Percentiles rank a stretch among this genome's conserved stretches.
These are phyloP conservation scores for Calephelis nemesis DNA, from an alignment of 1,140 invertebrate genomes.

Conservation along the genomic window DNA sequence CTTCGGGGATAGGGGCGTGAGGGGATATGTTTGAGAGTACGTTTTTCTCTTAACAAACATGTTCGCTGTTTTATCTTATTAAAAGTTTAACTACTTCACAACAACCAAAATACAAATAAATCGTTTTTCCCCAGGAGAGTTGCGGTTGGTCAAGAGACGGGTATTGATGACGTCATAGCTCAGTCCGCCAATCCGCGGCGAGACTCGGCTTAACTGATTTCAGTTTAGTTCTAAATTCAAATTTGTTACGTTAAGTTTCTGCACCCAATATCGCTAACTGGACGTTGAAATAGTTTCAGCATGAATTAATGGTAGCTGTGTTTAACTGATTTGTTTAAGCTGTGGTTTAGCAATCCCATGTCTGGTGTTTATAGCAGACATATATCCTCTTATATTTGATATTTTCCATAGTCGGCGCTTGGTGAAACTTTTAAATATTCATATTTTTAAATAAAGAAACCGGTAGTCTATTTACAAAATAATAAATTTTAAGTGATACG, in stretches of 20 bases:
- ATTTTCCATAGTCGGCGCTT: too few relatives aligned
- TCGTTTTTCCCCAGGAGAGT: constrained; percentile 27
- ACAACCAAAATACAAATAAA: constrained; percentile 17
- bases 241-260: constrained; percentile 39
- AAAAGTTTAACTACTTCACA: background rate
- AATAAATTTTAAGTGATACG: too few relatives aligned
- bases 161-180: constrained; percentile 61
- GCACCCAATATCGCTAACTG: constrained; percentile 18
- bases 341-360: background rate
- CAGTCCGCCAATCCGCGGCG: constrained; percentile 50
- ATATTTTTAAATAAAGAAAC: too few relatives aligned
- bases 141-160: constrained; percentile 48
- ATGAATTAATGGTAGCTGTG: constrained; percentile 15
- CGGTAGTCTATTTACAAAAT: too few relatives aligned
- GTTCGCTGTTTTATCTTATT: background rate
- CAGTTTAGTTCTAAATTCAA: constrained; percentile 55
- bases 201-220: constrained; percentile 48
- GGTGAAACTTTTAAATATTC: too few relatives aligned
- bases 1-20: too few relatives aligned
- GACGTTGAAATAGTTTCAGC: constrained; percentile 14
- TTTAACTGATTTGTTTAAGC: background rate
- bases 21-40: too few relatives aligned
- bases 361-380: too few relatives aligned
- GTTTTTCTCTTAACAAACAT: too few relatives aligned
- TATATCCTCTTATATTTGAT: too few relatives aligned